These are phyloP conservation scores for Girardinichthys multiradiatus DNA, from an alignment of 2,113 vertebrate species.

Conservation along the genomic window DNA sequence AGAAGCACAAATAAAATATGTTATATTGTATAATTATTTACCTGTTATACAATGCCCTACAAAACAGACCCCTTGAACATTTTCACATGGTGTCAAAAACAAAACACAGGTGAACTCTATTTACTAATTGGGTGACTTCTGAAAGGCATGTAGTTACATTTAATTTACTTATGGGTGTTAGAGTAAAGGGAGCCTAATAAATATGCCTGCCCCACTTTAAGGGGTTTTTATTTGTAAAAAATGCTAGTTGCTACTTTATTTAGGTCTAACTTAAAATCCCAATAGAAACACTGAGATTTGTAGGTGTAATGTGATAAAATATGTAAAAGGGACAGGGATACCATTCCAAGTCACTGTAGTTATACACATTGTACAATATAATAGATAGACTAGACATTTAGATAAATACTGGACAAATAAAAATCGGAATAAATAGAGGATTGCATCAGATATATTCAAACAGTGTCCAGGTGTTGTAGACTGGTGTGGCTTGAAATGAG, in stretches of 20 bases:
- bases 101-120: too few relatives aligned
- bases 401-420: too few relatives aligned
- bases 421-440: too few relatives aligned
- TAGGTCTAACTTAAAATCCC: background rate
- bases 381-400: too few relatives aligned
- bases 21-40: background rate
- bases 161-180: background rate
- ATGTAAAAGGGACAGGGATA: too few relatives aligned
- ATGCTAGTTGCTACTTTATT: background rate
- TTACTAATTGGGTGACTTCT: too few relatives aligned
- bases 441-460: too few relatives aligned
- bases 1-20: slow-evolving; percentile 8
- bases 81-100: background rate
- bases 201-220: background rate
- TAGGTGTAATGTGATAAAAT: background rate
- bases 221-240: too few relatives aligned
- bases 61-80: background rate
- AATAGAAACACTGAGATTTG: background rate
- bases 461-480: too few relatives aligned
- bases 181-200: background rate
- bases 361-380: too few relatives aligned
- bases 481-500: background rate
- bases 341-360: too few relatives aligned
- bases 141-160: too few relatives aligned
- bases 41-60: background rate